Evolutionary conservation across 2,888 invertebrate genomes (phyloP).

Genomic region (Rhopalosiphum nymphaeae): DNA sequence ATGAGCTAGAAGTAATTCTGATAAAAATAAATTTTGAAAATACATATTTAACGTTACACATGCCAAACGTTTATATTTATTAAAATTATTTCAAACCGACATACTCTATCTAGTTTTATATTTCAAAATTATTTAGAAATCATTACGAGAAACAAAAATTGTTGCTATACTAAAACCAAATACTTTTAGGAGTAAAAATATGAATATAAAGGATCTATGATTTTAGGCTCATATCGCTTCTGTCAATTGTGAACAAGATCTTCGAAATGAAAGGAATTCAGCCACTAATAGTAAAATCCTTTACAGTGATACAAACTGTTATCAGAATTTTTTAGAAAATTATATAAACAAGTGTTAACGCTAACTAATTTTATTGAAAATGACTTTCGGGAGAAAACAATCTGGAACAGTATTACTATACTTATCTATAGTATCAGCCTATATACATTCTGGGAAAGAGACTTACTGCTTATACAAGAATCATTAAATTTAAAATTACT

Average conservation of each 20-base stretch:
- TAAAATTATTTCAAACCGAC: neutral
- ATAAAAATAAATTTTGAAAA: too few species aligned
- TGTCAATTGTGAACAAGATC: neutral
- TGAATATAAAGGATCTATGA: neutral
- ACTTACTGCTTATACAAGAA: neutral
- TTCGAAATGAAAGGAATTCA: neutral
- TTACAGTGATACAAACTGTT: neutral
- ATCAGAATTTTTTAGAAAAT: neutral
- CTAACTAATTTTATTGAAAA: too few species aligned
- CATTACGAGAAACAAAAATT: neutral
- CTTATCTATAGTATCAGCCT: neutral
- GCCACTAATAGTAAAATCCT: too few species aligned
- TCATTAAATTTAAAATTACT: too few species aligned
- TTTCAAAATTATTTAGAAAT: neutral
- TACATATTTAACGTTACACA: neutral
- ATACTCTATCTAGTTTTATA: neutral
- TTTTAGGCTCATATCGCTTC: neutral
- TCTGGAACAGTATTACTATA: neutral
- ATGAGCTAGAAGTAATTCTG: neutral
- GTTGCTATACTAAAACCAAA: neutral
- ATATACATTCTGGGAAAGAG: neutral
- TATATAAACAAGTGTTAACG: neutral
- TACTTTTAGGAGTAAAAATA: neutral
- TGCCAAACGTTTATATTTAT: neutral
- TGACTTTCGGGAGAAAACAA: neutral